Evolutionary conservation across 2,797 vertebrate species (phyloP).

Genomic region (Catharus ustulatus): DNA sequence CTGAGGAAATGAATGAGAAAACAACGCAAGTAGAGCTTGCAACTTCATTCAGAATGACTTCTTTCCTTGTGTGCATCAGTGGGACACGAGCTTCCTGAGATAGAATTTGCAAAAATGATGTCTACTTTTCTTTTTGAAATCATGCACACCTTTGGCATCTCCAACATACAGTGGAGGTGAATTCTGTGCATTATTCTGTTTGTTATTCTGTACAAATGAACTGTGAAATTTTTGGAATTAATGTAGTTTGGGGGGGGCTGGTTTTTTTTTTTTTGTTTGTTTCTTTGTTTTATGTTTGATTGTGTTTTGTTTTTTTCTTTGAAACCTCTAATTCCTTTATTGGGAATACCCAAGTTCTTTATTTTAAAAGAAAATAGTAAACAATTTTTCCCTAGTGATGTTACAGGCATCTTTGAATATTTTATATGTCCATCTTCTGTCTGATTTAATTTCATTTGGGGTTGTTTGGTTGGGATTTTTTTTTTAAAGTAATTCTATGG

Average conservation of each 20-base stretch:
- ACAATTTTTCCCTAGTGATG: neutral
- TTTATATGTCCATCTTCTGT: neutral
- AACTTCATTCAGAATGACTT: neutral
- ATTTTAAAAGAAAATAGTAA: neutral
- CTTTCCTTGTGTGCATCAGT: neutral
- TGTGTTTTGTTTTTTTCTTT: neutral
- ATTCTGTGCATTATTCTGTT: neutral
- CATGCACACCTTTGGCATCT: neutral
- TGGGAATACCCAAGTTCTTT: accelerated
- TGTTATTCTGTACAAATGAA: neutral
- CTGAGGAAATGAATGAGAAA: neutral
- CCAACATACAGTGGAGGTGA: neutral
- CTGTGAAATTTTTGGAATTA: accelerated
- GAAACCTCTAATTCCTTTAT: neutral
- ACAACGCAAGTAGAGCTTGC: neutral
- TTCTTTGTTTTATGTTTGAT: neutral
- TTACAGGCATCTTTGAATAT: neutral
- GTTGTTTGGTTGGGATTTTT: neutral
- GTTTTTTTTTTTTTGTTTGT: no score
- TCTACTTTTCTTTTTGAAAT: neutral
- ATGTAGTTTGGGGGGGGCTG: accelerated
- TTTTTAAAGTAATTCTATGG: neutral
- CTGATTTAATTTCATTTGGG: neutral
- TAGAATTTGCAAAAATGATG: neutral
- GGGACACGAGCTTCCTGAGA: neutral